Conservation (phyloP, 2,888 invertebrate species). For the Stegophylla sp. region DNA sequence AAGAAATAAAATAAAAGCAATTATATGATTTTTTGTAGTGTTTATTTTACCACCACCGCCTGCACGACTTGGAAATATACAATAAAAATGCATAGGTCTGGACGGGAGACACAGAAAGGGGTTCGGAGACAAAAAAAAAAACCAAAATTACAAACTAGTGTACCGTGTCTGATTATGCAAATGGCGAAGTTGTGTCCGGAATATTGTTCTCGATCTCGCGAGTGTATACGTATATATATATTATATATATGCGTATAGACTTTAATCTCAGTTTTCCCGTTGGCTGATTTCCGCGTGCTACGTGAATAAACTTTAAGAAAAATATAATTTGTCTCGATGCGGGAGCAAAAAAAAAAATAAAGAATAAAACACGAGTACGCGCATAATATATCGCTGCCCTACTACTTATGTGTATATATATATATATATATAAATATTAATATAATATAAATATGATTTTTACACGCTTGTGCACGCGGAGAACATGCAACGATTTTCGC, state of each 20-base stretch:
- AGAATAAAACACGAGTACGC: neutral
- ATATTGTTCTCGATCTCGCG: constrained; percentile 45
- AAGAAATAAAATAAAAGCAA: too few relatives aligned
- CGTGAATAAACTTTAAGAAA: constrained; percentile 54
- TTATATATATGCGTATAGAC: constrained; percentile 3
- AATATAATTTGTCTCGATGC: constrained; percentile 36
- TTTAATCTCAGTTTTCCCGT: constrained; percentile 57
- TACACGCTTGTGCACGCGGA: neutral
- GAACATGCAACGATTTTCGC: neutral
- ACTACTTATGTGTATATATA: neutral
- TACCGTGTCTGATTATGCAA: constrained; percentile 55
- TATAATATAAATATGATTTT: too few relatives aligned
- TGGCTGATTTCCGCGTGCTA: constrained; percentile 35
- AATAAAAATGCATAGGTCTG: constrained; percentile 7
- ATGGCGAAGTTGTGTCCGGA: constrained; percentile 47
- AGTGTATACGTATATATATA: neutral
- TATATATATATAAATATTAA: neutral
- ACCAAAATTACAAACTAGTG: constrained; percentile 55
- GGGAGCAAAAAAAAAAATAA: neutral
- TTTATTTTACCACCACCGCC: neutral
- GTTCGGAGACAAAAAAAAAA: constrained; percentile 9
- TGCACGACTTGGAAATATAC: neutral
- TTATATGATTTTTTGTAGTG: neutral
- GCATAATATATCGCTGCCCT: too few relatives aligned
- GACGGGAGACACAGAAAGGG: neutral